These are phyloP conservation scores for Ophioderma brevispina DNA, from an alignment of 35 echinoderm and acorn worm genomes.

Conservation along the genomic window DNA sequence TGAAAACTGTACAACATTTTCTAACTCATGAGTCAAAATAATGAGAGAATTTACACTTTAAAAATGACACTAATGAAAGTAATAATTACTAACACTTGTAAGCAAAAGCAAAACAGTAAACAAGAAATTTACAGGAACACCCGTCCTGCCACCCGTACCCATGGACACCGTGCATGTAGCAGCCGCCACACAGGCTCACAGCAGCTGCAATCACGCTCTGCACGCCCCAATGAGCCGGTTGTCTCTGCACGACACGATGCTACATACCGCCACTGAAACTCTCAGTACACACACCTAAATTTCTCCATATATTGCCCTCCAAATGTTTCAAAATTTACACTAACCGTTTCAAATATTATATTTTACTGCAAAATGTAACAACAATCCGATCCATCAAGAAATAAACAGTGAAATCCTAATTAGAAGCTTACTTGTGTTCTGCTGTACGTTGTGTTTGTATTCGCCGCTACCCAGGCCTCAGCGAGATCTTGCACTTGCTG, in stretches of 20 bases:
- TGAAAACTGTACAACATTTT: too few species aligned
- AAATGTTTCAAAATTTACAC: background rate
- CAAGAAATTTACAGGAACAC: too few species aligned
- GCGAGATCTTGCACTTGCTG: conserved; percentile 52
- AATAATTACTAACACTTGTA: too few species aligned
- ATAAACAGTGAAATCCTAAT: too few species aligned
- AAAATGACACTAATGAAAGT: too few species aligned
- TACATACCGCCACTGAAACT: background rate
- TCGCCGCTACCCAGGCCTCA: conserved; percentile 65
- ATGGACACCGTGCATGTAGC: background rate
- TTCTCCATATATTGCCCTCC: background rate
- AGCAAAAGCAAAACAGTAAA: too few species aligned
- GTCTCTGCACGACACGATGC: background rate
- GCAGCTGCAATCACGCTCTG: background rate
- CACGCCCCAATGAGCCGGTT: background rate
- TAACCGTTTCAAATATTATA: background rate
- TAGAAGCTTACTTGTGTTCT: background rate
- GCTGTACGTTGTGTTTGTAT: conserved; percentile 39
- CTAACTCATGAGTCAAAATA: too few species aligned
- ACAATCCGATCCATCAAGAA: background rate
- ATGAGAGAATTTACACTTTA: too few species aligned
- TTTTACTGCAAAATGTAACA: background rate
- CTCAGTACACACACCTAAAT: background rate
- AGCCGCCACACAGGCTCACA: background rate
- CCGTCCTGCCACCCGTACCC: too few species aligned